Conservation (phyloP, 53 echinoderm and acorn worm genomes). For the Echinarachnius parma region DNA sequence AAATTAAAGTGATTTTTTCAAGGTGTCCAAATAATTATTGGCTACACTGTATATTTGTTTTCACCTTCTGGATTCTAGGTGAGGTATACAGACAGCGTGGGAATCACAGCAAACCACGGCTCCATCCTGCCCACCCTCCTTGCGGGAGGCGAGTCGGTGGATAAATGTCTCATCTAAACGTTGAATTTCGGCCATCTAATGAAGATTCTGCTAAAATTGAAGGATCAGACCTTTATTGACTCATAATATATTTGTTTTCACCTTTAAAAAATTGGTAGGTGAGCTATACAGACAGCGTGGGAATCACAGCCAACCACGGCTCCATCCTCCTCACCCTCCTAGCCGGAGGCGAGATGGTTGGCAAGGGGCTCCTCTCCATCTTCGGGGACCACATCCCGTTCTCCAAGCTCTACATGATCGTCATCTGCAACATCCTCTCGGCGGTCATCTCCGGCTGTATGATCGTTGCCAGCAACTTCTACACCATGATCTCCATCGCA, state of each 20-base stretch:
- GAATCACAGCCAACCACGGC: slow-evolving; percentile 43
- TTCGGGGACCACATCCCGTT: slow-evolving; percentile 41
- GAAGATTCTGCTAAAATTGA: no score
- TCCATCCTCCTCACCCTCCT: slow-evolving; percentile 42
- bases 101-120: slow-evolving; percentile 42
- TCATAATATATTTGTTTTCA: no score
- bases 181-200: no score
- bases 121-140: slow-evolving; percentile 41
- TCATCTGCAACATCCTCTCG: slow-evolving; percentile 35
- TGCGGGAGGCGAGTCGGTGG: slow-evolving; percentile 32
- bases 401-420: slow-evolving; percentile 37
- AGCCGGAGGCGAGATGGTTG: slow-evolving; percentile 36
- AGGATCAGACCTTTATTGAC: no score
- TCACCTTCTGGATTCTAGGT: no score
- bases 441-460: slow-evolving; percentile 25
- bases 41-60: no score
- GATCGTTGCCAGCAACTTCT: slow-evolving; percentile 36
- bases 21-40: no score
- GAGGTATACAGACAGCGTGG: slow-evolving; percentile 41
- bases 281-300: slow-evolving; percentile 41
- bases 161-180: no score
- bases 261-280: background rate
- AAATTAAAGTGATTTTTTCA: no score
- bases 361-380: slow-evolving; percentile 37
- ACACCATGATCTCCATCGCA: slow-evolving; percentile 32